Evolutionary conservation across 2,113 vertebrate genomes (phyloP).

Genomic region (Hoplias malabaricus): DNA sequence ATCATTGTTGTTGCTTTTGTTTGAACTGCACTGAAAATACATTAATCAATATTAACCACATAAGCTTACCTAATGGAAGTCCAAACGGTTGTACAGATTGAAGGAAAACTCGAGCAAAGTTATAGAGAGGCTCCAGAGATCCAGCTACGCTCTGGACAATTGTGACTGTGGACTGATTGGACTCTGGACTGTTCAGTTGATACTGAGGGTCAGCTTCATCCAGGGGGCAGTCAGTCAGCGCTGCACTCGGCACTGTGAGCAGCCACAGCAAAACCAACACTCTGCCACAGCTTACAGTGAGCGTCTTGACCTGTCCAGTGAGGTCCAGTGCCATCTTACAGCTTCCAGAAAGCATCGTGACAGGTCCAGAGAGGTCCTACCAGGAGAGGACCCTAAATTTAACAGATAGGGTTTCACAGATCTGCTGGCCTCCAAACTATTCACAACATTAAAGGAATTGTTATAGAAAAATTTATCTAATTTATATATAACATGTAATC

Average conservation of each 20-base stretch:
- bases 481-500: too few relatives aligned
- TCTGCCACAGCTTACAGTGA: not conserved
- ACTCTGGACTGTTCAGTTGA: not conserved
- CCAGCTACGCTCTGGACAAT: not conserved
- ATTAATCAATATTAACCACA: too few relatives aligned
- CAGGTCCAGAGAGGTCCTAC: not conserved
- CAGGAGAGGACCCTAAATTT: not conserved
- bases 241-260: not conserved
- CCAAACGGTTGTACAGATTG: slow-evolving; percentile 41
- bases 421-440: too few relatives aligned
- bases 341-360: too few relatives aligned
- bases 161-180: too few relatives aligned
- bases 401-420: not conserved
- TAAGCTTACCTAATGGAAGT: slow-evolving; percentile 35
- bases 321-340: too few relatives aligned
- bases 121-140: slow-evolving; percentile 38
- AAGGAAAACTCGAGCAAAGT: slow-evolving; percentile 37
- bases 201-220: not conserved
- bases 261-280: not conserved
- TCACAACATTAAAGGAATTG: too few relatives aligned
- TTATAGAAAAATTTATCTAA: too few relatives aligned
- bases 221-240: not conserved
- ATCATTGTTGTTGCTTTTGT: too few relatives aligned
- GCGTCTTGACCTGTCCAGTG: too few relatives aligned
- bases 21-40: too few relatives aligned